phyloP scores from a whole-genome alignment of 2,113 vertebrate species.

The Scophthalmus maximus region DNA sequence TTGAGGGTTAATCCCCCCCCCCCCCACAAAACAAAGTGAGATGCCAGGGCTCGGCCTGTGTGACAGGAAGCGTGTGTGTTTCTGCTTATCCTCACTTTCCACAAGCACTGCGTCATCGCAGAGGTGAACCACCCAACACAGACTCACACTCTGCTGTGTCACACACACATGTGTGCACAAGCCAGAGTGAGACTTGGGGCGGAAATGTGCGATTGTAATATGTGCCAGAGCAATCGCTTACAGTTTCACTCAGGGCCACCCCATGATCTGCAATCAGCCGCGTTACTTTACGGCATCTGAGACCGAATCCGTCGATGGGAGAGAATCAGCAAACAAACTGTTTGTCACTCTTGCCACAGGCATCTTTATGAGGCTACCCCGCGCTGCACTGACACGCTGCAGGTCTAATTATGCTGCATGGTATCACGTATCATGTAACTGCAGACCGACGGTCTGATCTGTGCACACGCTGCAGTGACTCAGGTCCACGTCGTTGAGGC shows the following conservation, averaged over 20 bases:
- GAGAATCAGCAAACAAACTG: conserved; percentile 39
- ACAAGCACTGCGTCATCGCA: conserved; percentile 15
- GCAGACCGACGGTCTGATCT: conserved; percentile 40
- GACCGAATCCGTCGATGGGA: conserved; percentile 30
- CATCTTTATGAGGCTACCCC: conserved; percentile 61
- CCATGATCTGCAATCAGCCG: conserved; percentile 5
- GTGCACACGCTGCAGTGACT: conserved; percentile 57
- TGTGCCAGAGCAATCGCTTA: conserved; percentile 1
- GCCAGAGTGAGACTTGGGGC: not conserved
- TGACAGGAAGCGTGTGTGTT: conserved; percentile 32
- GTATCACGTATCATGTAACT: conserved; percentile 47
- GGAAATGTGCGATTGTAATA: not conserved
- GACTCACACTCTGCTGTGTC: conserved; percentile 15
- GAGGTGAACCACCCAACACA: conserved; percentile 21
- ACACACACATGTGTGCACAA: conserved; percentile 1
- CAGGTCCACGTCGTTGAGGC: conserved; percentile 36
- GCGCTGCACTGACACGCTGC: conserved; percentile 72
- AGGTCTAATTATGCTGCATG: conserved; percentile 45
- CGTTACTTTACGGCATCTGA: conserved; percentile 7
- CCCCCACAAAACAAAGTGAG: conserved; percentile 6
- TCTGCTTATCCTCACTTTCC: conserved; percentile 42
- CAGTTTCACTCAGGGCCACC: conserved; percentile 7
- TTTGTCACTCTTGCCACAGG: conserved; percentile 60
- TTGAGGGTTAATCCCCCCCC: not conserved
- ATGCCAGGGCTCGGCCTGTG: not conserved